Evolutionary conservation across 2,888 invertebrate genomes (phyloP).

Genomic region (Dolomedes plantarius): DNA sequence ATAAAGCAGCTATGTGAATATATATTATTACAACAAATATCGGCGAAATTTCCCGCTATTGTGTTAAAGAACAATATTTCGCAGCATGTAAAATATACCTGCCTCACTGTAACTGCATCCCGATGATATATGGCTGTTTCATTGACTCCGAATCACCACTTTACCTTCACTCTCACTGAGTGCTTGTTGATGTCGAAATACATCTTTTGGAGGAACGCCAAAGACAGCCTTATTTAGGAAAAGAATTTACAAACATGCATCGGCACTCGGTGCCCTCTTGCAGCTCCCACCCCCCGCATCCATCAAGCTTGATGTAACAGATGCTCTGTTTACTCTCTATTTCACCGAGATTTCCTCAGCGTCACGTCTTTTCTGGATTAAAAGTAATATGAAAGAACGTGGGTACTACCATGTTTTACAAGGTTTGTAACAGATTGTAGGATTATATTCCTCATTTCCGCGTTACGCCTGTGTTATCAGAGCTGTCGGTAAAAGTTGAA

Average conservation of each 20-base stretch:
- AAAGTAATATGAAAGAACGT: background rate
- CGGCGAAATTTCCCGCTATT: too few relatives aligned
- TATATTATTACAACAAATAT: too few relatives aligned
- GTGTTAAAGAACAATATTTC: too few relatives aligned
- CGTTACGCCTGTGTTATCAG: too few relatives aligned
- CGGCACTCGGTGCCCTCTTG: background rate
- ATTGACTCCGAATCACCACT: conserved; percentile 3
- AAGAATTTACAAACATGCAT: conserved; percentile 8
- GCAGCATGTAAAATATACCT: background rate
- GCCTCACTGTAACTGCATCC: background rate
- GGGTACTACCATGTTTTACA: too few relatives aligned
- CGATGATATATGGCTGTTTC: background rate
- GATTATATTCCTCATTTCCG: too few relatives aligned
- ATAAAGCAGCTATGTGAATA: too few relatives aligned
- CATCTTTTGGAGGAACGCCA: conserved; percentile 2
- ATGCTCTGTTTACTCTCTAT: background rate
- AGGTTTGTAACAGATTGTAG: background rate
- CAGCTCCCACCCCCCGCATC: background rate
- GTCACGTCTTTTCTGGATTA: background rate
- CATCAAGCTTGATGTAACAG: background rate
- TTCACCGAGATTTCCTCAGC: background rate
- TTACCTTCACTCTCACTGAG: background rate
- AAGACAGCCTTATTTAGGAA: background rate
- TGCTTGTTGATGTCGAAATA: conserved; percentile 9
- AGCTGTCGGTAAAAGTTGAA: too few relatives aligned